Percentiles rank a stretch among this genome's conserved stretches.
Evolutionary conservation across 2,888 invertebrate genomes (phyloP).

Genomic region (Tipula confusa): DNA sequence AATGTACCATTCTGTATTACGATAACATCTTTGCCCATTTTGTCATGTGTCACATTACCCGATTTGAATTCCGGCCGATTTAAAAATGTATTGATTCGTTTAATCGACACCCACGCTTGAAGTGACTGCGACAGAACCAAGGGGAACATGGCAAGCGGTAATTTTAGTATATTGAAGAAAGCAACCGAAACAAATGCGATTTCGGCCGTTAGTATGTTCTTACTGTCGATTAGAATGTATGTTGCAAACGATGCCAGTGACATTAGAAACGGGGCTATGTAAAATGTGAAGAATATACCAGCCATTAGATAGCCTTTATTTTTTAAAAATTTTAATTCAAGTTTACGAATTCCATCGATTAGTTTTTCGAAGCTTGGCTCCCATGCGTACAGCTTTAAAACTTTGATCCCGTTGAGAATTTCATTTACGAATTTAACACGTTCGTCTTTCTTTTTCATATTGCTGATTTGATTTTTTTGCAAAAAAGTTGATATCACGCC

Average conservation of each 20-base stretch:
- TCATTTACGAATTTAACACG: conserved; percentile 57
- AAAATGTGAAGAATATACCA: conserved; percentile 56
- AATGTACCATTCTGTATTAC: conserved; percentile 52
- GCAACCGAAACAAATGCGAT: conserved; percentile 57
- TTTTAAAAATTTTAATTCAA: conserved; percentile 56
- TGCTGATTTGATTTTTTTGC: conserved; percentile 50
- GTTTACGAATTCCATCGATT: conserved; percentile 54
- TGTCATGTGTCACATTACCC: conserved; percentile 45
- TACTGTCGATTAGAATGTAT: conserved; percentile 47
- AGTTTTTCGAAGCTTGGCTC: conserved; percentile 57
- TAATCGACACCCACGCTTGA: conserved; percentile 52
- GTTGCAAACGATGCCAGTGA: conserved; percentile 45
- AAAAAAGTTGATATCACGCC: conserved; percentile 48
- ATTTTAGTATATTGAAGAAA: conserved; percentile 55
- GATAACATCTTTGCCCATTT: conserved; percentile 33
- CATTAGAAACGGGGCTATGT: conserved; percentile 59
- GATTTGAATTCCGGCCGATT: conserved; percentile 54
- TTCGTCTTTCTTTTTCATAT: conserved; percentile 56
- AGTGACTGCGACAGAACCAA: conserved; percentile 43
- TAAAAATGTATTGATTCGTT: conserved; percentile 55
- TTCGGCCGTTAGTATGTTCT: conserved; percentile 49
- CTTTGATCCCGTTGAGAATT: conserved; percentile 57
- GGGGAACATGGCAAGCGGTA: conserved; percentile 54
- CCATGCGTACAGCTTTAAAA: conserved; percentile 60
- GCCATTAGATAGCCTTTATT: conserved; percentile 55